A percentile compares a stretch with the other conserved stretches of the same genome.
These are phyloP conservation scores for Bovichtus variegatus DNA, from an alignment of 2,797 vertebrate species.

Conservation along the genomic window DNA sequence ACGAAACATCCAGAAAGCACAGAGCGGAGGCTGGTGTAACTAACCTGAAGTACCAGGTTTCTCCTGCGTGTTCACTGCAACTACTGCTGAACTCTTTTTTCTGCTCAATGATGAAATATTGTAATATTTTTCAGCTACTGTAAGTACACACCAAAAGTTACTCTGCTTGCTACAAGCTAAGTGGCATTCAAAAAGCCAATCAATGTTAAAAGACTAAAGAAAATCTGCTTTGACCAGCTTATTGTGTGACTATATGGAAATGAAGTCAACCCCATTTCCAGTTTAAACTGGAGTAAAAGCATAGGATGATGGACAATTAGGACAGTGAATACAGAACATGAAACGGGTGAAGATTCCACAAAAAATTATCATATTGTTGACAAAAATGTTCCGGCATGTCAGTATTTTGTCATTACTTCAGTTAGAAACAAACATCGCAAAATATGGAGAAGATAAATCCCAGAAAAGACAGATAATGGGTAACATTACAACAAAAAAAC, in stretches of 20 bases:
- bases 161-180: neutral
- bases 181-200: conserved; percentile 5
- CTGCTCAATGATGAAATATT: conserved; percentile 50
- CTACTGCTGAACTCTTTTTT: conserved; percentile 5
- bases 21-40: conserved; percentile 41
- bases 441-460: neutral
- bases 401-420: neutral
- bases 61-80: conserved; percentile 32
- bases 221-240: conserved; percentile 20
- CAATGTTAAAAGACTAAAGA: neutral
- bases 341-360: neutral
- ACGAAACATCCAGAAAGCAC: conserved; percentile 74
- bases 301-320: neutral
- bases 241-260: conserved; percentile 13
- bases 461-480: neutral
- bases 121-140: conserved; percentile 1
- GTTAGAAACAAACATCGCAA: neutral
- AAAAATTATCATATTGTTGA: neutral
- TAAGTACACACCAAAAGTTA: neutral
- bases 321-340: neutral
- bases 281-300: neutral
- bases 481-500: neutral
- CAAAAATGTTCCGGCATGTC: neutral
- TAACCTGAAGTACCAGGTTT: conserved; percentile 38
- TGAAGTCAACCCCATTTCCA: neutral